Conservation (phyloP, 2,113 vertebrate species). For the Apistogramma diplotaenia region DNA sequence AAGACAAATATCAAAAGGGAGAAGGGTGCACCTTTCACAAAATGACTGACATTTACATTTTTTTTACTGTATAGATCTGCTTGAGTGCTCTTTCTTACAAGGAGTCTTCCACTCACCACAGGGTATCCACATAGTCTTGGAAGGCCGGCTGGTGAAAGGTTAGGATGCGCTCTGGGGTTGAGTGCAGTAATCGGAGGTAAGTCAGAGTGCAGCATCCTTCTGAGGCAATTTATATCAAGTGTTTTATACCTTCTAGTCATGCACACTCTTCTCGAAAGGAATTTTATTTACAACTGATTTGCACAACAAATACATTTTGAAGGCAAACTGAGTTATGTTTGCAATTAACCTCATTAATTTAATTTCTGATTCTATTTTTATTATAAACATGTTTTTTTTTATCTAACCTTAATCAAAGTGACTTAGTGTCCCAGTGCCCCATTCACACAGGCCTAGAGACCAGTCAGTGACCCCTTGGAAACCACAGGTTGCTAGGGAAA, state of each 20-base stretch:
- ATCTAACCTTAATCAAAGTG: background rate
- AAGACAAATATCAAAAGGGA: background rate
- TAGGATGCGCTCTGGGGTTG: slow-evolving; percentile 28
- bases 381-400: too few relatives aligned
- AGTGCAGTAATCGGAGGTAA: background rate
- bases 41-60: background rate
- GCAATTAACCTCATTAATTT: too few relatives aligned
- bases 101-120: background rate
- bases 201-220: background rate
- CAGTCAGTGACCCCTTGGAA: background rate
- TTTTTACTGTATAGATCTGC: background rate
- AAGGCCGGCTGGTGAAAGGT: slow-evolving; percentile 30
- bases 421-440: too few relatives aligned
- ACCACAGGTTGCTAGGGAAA: background rate
- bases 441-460: background rate
- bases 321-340: rapidly evolving
- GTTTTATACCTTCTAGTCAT: background rate
- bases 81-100: background rate
- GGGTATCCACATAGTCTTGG: slow-evolving; percentile 7
- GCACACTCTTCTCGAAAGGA: background rate
- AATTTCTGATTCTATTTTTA: too few relatives aligned
- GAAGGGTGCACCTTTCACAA: background rate
- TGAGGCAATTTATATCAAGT: background rate
- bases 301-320: background rate
- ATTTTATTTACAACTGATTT: background rate